These are phyloP conservation scores for Drosophila orosa DNA, from an alignment of 1,140 invertebrate genomes.

Conservation along the genomic window DNA sequence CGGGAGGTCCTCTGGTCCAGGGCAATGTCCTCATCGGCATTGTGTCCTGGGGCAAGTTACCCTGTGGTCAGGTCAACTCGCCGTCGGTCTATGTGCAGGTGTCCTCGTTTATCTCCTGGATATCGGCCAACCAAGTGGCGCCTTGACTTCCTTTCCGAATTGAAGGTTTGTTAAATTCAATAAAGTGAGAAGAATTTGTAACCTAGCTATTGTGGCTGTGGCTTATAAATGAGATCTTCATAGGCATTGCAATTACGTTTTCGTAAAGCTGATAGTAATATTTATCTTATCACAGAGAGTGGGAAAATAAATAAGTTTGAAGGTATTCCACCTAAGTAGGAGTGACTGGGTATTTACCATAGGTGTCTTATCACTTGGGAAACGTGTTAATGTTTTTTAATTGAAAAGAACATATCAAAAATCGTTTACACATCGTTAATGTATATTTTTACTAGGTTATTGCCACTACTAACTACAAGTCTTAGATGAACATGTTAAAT, in stretches of 20 bases:
- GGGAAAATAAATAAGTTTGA: not conserved
- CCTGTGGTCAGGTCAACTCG: slow-evolving; percentile 86
- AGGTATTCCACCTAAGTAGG: not conserved
- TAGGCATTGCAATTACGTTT: slow-evolving; percentile 2
- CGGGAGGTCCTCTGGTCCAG: slow-evolving; percentile 84
- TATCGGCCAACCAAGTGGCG: slow-evolving; percentile 77
- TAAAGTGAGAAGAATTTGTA: slow-evolving; percentile 22
- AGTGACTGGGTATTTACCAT: not conserved
- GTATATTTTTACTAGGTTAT: not conserved
- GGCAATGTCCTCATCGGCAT: slow-evolving; percentile 81
- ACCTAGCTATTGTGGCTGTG: not conserved
- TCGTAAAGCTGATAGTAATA: slow-evolving; percentile 1
- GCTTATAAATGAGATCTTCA: slow-evolving; percentile 8
- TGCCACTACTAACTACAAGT: not conserved
- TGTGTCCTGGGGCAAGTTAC: slow-evolving; percentile 84
- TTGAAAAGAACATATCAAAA: not conserved
- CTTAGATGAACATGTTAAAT: not conserved
- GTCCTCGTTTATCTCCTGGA: slow-evolving; percentile 88
- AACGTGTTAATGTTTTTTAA: not conserved
- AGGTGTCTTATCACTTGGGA: not conserved
- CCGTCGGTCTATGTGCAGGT: slow-evolving; percentile 91
- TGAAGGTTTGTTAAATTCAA: not conserved
- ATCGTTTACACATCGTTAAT: not conserved
- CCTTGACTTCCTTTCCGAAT: not conserved
- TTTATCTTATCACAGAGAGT: slow-evolving; percentile 16